A percentile compares a stretch with the other conserved stretches of the same genome.
Evolutionary conservation across 2,797 vertebrate genomes (phyloP).

Genomic region (Pristis pectinata): DNA sequence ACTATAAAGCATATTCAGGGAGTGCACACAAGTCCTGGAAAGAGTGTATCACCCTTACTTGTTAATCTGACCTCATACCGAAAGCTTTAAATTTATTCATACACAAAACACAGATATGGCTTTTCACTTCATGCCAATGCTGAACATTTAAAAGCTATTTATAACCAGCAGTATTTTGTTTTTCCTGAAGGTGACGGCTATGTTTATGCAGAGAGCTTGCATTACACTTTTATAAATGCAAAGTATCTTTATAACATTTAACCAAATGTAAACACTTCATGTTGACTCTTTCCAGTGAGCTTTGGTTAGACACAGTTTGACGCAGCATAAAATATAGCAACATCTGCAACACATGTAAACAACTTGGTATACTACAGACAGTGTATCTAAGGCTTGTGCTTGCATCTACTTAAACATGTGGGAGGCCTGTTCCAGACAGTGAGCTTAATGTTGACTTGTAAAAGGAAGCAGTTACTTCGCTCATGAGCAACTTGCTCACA

Average conservation of each 20-base stretch:
- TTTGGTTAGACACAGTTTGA: background rate
- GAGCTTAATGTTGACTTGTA: background rate
- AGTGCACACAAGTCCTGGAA: background rate
- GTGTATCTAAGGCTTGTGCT: background rate
- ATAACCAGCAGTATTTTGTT: background rate
- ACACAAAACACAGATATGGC: background rate
- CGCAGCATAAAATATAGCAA: slow-evolving; percentile 14
- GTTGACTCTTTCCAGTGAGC: slow-evolving; percentile 18
- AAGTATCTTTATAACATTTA: slow-evolving; percentile 20
- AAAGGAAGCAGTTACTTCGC: slow-evolving; percentile 3
- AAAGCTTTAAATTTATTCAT: background rate
- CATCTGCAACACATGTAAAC: slow-evolving; percentile 35
- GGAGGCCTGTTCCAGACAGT: background rate
- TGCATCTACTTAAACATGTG: background rate
- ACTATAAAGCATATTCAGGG: background rate
- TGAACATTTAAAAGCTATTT: background rate
- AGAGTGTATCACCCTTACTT: background rate
- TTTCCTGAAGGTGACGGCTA: background rate
- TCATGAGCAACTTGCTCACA: background rate
- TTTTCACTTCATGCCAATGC: background rate
- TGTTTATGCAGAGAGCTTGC: background rate
- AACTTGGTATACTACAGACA: slow-evolving; percentile 5
- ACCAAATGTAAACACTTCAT: slow-evolving; percentile 28
- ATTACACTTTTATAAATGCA: background rate
- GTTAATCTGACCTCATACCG: background rate